phyloP scores from a whole-genome alignment of 2,888 invertebrate species.

The Volucella inanis region DNA sequence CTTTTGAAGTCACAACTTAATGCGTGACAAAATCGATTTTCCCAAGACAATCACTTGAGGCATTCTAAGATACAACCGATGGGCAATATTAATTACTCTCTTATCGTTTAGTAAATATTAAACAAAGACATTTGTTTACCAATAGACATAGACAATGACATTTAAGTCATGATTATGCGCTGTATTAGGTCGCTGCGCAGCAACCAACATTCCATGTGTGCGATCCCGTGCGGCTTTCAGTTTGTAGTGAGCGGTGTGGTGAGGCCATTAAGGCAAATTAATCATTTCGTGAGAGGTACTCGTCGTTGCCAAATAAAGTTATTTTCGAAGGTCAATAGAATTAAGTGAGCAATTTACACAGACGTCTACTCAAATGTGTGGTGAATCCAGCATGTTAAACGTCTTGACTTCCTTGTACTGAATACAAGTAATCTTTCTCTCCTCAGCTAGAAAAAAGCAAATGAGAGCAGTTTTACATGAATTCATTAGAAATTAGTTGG shows the following conservation, averaged over 20 bases:
- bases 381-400: constrained; percentile 21
- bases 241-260: no score
- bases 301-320: constrained; percentile 55
- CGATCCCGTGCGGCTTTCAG: not conserved
- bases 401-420: constrained; percentile 44
- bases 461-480: not conserved
- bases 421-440: not conserved
- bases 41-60: not conserved
- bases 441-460: constrained; percentile 14
- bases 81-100: constrained; percentile 46
- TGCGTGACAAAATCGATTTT: constrained; percentile 22
- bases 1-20: not conserved
- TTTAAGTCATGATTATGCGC: constrained; percentile 46
- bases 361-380: not conserved
- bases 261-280: constrained; percentile 43
- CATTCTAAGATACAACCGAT: constrained; percentile 11
- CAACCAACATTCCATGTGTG: constrained; percentile 40
- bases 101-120: constrained; percentile 47
- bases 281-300: constrained; percentile 51
- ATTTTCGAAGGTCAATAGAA: constrained; percentile 64
- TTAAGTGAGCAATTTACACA: constrained; percentile 39
- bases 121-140: constrained; percentile 48
- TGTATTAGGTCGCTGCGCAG: constrained; percentile 34
- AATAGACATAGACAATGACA: constrained; percentile 29
- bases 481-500: no score